Conservation (phyloP, 2,888 invertebrate genomes). For the Drosophila helvetica region DNA sequence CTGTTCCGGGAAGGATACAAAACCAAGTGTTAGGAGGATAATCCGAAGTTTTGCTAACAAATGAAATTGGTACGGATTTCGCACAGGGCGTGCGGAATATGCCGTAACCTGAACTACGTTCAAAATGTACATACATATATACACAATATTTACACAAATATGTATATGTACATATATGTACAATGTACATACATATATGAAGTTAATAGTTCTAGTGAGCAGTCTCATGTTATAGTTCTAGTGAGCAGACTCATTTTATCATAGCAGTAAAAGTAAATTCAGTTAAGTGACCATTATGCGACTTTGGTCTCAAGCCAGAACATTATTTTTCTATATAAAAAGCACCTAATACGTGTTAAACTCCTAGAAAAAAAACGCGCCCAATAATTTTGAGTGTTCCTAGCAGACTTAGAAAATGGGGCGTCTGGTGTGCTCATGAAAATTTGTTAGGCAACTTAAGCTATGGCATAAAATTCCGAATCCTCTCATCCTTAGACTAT, state of each 20-base stretch:
- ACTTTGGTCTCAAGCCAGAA: conserved; percentile 56
- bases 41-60: conserved; percentile 56
- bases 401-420: not conserved
- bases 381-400: conserved; percentile 65
- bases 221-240: conserved; percentile 44
- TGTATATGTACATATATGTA: not conserved
- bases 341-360: conserved; percentile 66
- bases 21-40: conserved; percentile 70
- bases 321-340: conserved; percentile 55
- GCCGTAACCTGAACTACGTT: conserved; percentile 27
- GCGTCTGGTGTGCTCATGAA: conserved; percentile 42
- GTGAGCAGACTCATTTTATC: not conserved
- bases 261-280: conserved; percentile 68
- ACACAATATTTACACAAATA: no score
- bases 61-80: conserved; percentile 70
- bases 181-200: conserved; percentile 15
- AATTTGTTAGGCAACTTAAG: conserved; percentile 68
- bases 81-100: conserved; percentile 9
- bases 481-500: conserved; percentile 35
- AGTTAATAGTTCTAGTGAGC: no score
- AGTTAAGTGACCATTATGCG: conserved; percentile 72
- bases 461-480: conserved; percentile 65
- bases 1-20: conserved; percentile 48
- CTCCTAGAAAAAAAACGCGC: conserved; percentile 12
- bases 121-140: conserved; percentile 3